phyloP scores from a whole-genome alignment of 2,888 invertebrate genomes.

The Ommatoiulus sabulosus region DNA sequence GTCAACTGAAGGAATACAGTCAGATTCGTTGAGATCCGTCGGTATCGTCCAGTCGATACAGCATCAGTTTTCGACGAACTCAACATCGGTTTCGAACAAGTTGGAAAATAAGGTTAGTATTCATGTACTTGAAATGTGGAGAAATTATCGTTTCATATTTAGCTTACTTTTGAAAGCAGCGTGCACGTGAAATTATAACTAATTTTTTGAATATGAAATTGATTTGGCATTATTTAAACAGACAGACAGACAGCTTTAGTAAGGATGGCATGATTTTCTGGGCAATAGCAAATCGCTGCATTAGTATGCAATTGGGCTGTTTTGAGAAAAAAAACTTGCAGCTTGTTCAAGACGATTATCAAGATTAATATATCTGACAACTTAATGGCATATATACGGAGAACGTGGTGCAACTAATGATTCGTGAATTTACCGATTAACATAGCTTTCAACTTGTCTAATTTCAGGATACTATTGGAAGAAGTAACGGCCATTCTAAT shows the following conservation, averaged over 20 bases:
- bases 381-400: no score
- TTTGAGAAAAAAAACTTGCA: no score
- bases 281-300: no score
- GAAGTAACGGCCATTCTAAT: not conserved
- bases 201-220: not conserved
- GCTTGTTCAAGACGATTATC: no score
- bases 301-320: no score
- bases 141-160: not conserved
- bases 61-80: not conserved
- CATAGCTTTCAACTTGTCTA: not conserved
- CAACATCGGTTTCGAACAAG: not conserved
- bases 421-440: no score
- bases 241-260: no score
- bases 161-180: not conserved
- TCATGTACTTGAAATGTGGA: not conserved
- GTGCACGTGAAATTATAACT: no score
- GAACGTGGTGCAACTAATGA: no score
- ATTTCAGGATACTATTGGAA: constrained; percentile 30
- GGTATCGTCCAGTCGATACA: constrained; percentile 50
- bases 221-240: not conserved
- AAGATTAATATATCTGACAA: no score
- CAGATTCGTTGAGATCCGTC: constrained; percentile 54
- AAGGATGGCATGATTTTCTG: no score
- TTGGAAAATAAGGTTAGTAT: not conserved
- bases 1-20: constrained; percentile 49